These are phyloP conservation scores for Cercocebus atys DNA, from an alignment of 2,113 vertebrate species.

Conservation along the genomic window DNA sequence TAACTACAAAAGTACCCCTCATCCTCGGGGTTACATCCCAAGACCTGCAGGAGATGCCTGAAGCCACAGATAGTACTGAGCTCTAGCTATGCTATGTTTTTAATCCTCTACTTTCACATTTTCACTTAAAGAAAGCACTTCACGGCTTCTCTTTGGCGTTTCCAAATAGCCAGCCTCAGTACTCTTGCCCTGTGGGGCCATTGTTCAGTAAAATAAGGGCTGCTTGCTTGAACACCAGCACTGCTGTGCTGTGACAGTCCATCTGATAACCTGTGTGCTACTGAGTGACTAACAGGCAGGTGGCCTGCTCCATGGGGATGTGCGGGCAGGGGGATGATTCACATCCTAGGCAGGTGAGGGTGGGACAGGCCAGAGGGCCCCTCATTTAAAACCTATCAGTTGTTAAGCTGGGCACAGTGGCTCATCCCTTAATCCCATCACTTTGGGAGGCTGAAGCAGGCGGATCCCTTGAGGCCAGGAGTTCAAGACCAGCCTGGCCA, in stretches of 20 bases:
- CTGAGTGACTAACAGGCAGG: background rate
- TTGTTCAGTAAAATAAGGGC: background rate
- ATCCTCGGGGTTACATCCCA: background rate
- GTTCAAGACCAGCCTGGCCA: too few species aligned
- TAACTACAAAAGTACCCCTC: background rate
- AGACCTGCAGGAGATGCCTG: background rate
- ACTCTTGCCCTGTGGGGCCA: background rate
- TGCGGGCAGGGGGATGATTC: background rate
- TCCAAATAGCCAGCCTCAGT: background rate
- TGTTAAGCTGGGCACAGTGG: too few species aligned
- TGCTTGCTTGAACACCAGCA: background rate
- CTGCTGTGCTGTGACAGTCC: background rate
- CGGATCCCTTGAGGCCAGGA: too few species aligned
- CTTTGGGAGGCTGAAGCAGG: too few species aligned
- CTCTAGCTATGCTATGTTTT: background rate
- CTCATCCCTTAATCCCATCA: too few species aligned
- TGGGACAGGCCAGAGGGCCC: background rate
- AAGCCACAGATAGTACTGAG: background rate
- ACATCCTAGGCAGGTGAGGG: background rate
- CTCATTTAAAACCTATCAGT: background rate
- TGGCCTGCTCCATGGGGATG: background rate
- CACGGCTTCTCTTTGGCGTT: background rate
- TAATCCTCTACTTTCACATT: background rate
- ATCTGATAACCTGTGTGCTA: background rate
- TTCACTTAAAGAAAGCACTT: background rate